These are phyloP conservation scores for Pseudanteris insignis DNA, from an alignment of 2,888 invertebrate species.

Conservation along the genomic window DNA sequence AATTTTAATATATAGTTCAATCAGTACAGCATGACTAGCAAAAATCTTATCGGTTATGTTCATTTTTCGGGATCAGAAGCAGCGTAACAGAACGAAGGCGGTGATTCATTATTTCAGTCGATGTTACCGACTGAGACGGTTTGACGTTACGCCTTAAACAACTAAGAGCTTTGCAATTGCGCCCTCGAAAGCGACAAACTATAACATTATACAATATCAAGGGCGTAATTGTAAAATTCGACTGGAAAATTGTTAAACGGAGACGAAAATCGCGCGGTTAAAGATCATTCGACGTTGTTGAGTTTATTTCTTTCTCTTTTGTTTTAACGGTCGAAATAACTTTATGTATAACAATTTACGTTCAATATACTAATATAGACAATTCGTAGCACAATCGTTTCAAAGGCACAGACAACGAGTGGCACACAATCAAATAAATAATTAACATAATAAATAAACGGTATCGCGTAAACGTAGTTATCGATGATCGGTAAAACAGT, in stretches of 20 bases:
- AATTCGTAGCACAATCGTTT: slow-evolving; percentile 49
- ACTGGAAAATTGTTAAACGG: background rate
- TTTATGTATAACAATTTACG: slow-evolving; percentile 38
- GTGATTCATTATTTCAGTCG: too few relatives aligned
- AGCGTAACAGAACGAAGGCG: too few relatives aligned
- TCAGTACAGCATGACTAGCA: too few relatives aligned
- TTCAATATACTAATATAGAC: slow-evolving; percentile 39
- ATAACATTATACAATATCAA: slow-evolving; percentile 11
- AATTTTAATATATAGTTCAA: too few relatives aligned
- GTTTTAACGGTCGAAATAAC: slow-evolving; percentile 35
- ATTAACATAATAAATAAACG: slow-evolving; percentile 38
- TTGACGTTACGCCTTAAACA: too few relatives aligned
- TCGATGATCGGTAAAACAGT: slow-evolving; percentile 44
- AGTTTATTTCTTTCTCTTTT: too few relatives aligned
- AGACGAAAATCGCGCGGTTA: slow-evolving; percentile 9
- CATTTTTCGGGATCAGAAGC: too few relatives aligned
- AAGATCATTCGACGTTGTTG: slow-evolving; percentile 29
- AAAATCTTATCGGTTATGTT: too few relatives aligned
- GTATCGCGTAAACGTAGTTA: slow-evolving; percentile 45
- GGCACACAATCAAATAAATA: slow-evolving; percentile 47
- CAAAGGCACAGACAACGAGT: slow-evolving; percentile 63
- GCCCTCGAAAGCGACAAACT: slow-evolving; percentile 6
- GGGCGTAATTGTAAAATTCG: slow-evolving; percentile 1
- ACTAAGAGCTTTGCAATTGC: slow-evolving; percentile 4
- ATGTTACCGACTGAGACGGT: too few relatives aligned